Evolutionary conservation across 2,888 invertebrate species (phyloP).

Genomic region (Axea sp.): DNA sequence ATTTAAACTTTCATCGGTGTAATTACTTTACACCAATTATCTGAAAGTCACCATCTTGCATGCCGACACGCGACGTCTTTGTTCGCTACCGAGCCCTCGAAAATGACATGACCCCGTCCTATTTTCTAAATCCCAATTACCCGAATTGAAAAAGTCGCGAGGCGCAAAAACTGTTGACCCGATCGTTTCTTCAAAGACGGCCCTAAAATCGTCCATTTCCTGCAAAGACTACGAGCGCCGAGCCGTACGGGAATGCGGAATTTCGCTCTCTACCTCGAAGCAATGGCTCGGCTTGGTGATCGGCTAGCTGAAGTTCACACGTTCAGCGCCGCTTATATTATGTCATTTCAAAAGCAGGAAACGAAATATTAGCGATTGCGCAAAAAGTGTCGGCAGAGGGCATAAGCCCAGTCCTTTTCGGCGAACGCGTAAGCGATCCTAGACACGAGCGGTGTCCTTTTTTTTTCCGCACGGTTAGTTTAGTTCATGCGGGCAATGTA

Average conservation of each 20-base stretch:
- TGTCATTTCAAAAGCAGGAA: constrained; percentile 43
- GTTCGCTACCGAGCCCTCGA: too few species aligned
- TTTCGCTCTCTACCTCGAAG: constrained; percentile 23
- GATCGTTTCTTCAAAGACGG: constrained; percentile 13
- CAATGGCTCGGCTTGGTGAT: constrained; percentile 1
- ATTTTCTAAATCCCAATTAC: too few species aligned
- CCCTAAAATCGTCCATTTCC: constrained; percentile 40
- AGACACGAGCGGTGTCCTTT: constrained; percentile 69
- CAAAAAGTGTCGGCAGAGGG: constrained; percentile 50
- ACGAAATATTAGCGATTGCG: constrained; percentile 26
- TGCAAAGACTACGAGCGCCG: constrained; percentile 9
- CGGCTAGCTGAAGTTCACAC: constrained; percentile 19
- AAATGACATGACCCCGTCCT: too few species aligned
- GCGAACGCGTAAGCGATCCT: constrained; percentile 62
- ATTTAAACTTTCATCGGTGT: too few species aligned
- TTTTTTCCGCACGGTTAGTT: constrained; percentile 52
- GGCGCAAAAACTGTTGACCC: too few species aligned
- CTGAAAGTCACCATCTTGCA: too few species aligned
- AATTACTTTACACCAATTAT: too few species aligned
- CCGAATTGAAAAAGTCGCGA: too few species aligned
- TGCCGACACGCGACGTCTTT: too few species aligned
- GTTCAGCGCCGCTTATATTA: constrained; percentile 12
- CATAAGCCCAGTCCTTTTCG: constrained; percentile 35
- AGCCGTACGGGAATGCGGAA: constrained; percentile 17
- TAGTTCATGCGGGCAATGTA: constrained; percentile 68